Evolutionary conservation across 1,140 invertebrate species (phyloP).

Genomic region (Cepaea nemoralis): DNA sequence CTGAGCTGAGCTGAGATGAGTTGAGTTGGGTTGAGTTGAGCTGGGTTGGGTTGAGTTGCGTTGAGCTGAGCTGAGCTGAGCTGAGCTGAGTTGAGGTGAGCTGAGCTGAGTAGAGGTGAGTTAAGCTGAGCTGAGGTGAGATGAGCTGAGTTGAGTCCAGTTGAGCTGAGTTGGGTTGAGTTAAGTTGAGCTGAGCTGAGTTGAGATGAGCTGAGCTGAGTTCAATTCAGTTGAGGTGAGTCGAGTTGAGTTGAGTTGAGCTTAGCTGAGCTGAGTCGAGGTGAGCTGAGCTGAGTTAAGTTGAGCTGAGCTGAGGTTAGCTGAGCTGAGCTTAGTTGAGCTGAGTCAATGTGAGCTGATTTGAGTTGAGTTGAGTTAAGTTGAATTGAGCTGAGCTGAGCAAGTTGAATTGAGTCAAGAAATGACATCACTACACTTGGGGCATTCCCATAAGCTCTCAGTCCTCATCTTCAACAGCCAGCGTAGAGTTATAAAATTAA

Average conservation of each 20-base stretch:
- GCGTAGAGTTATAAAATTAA: too few relatives aligned
- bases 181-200: slow-evolving; percentile 8
- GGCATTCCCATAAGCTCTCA: too few relatives aligned
- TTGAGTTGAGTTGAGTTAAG: neutral
- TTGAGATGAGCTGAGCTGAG: slow-evolving; percentile 4
- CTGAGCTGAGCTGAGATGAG: neutral
- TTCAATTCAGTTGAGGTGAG: neutral
- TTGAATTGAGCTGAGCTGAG: neutral
- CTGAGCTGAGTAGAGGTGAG: neutral
- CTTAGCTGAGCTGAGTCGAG: neutral
- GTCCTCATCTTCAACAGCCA: too few relatives aligned
- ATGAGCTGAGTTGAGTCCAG: neutral
- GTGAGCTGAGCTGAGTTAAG: neutral
- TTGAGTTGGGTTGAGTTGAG: slow-evolving; percentile 7
- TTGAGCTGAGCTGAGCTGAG: neutral
- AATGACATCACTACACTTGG: too few relatives aligned
- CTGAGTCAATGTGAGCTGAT: neutral
- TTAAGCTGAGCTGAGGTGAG: slow-evolving; percentile 1
- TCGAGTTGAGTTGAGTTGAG: slow-evolving; percentile 8
- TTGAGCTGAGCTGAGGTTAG: neutral
- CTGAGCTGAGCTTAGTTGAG: neutral
- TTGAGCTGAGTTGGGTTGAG: slow-evolving; percentile 6
- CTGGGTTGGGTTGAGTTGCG: neutral
- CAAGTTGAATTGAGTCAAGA: neutral
- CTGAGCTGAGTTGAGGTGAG: slow-evolving; percentile 4